Evolutionary conservation across 2,888 invertebrate genomes (phyloP).

Genomic region (Pristionchus entomophagus): DNA sequence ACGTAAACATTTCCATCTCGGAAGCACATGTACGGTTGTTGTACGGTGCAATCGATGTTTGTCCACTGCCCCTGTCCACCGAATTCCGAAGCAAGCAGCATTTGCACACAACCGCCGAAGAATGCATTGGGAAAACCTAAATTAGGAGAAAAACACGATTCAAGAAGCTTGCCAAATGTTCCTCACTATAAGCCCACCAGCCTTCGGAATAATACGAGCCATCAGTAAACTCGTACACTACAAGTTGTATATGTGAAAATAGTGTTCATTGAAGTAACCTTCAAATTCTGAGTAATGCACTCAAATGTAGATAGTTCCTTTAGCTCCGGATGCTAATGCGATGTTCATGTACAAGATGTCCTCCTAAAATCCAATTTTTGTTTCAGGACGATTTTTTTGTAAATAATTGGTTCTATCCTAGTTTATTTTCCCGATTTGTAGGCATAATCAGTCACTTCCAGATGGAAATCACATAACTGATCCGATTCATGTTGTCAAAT

Average conservation of each 20-base stretch:
- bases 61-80: not conserved
- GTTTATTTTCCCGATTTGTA: no score
- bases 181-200: not conserved
- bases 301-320: not conserved
- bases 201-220: not conserved
- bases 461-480: not conserved
- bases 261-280: not conserved
- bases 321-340: not conserved
- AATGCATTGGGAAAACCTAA: not conserved
- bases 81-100: slow-evolving; percentile 5
- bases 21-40: slow-evolving; percentile 14
- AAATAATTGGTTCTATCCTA: no score
- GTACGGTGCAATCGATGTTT: not conserved
- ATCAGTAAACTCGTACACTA: not conserved
- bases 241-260: not conserved
- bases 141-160: not conserved
- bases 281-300: not conserved
- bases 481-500: not conserved
- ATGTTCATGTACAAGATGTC: not conserved
- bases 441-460: no score
- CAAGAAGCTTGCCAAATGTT: not conserved
- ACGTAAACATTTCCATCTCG: not conserved
- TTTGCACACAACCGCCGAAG: not conserved
- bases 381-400: no score
- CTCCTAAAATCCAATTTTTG: not conserved